phyloP scores from a whole-genome alignment of 2,888 invertebrate species.

The Sphinx pinastri region DNA sequence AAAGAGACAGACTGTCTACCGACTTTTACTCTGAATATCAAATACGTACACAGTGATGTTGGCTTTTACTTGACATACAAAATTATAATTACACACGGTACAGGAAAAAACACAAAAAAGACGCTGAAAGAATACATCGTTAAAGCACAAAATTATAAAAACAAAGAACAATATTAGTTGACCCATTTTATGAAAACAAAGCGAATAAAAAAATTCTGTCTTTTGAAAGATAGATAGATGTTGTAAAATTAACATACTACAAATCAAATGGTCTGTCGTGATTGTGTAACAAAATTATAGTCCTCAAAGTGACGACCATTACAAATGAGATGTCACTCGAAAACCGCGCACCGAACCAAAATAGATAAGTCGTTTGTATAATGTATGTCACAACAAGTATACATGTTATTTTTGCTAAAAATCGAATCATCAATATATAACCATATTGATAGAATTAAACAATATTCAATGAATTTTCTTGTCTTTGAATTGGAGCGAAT shows the following conservation, averaged over 20 bases:
- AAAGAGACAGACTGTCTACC: constrained; percentile 6
- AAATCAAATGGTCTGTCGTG: background rate
- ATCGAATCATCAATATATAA: background rate
- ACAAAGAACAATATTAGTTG: constrained; percentile 20
- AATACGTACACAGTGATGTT: background rate
- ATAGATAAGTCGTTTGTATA: background rate
- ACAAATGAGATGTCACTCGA: background rate
- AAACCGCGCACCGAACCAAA: background rate
- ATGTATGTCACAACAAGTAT: background rate
- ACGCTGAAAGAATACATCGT: constrained; percentile 1
- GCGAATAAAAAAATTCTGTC: background rate
- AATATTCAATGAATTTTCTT: constrained; percentile 18
- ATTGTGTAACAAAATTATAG: background rate
- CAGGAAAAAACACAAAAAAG: background rate
- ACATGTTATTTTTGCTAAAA: background rate
- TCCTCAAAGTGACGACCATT: constrained; percentile 4
- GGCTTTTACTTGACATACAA: background rate
- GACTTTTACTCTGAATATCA: constrained; percentile 4
- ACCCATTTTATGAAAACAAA: constrained; percentile 3
- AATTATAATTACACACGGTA: constrained; percentile 10
- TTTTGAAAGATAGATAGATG: background rate
- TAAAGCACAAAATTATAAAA: background rate
- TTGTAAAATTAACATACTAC: background rate
- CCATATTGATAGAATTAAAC: background rate
- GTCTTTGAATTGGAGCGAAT: constrained; percentile 15